Conservation (phyloP, 2,113 vertebrate species). For the Brachionichthys hirsutus region DNA sequence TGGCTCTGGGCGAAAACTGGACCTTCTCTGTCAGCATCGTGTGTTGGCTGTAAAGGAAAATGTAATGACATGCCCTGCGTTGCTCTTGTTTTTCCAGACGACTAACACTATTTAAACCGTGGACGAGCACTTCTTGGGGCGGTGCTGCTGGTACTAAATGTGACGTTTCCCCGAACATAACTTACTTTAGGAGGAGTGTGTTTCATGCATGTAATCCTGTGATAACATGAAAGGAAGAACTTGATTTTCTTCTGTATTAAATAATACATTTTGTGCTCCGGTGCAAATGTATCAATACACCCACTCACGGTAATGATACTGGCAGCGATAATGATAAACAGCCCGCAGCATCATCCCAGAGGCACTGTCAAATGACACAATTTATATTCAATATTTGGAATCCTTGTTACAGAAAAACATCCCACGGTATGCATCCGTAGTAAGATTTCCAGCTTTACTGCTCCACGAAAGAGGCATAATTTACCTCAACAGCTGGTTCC, state of each 20-base stretch:
- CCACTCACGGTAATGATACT: slow-evolving; percentile 33
- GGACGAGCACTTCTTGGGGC: slow-evolving; percentile 43
- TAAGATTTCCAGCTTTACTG: background rate
- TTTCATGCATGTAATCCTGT: background rate
- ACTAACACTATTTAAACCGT: slow-evolving; percentile 41
- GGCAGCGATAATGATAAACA: slow-evolving; percentile 13
- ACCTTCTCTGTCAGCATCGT: slow-evolving; percentile 48
- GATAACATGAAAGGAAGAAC: background rate
- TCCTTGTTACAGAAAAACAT: slow-evolving; percentile 1
- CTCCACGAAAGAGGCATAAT: slow-evolving; percentile 17
- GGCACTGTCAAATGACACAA: background rate
- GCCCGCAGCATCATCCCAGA: slow-evolving; percentile 28
- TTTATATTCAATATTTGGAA: slow-evolving; percentile 8
- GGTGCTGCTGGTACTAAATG: slow-evolving; percentile 37
- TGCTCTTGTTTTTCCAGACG: slow-evolving; percentile 46
- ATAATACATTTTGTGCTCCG: slow-evolving; percentile 12
- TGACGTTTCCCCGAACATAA: slow-evolving; percentile 9
- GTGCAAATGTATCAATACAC: slow-evolving; percentile 33
- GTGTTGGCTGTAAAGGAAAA: slow-evolving; percentile 46
- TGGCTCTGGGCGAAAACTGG: slow-evolving; percentile 27
- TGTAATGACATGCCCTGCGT: slow-evolving; percentile 48
- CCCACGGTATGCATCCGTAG: slow-evolving; percentile 14
- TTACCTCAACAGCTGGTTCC: slow-evolving; percentile 29
- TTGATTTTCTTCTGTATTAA: background rate
- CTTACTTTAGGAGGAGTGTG: background rate